Percentiles rank a stretch among this genome's conserved stretches.
These are phyloP conservation scores for Drosophila barbarae DNA, from an alignment of 2,888 invertebrate genomes.

Conservation along the genomic window DNA sequence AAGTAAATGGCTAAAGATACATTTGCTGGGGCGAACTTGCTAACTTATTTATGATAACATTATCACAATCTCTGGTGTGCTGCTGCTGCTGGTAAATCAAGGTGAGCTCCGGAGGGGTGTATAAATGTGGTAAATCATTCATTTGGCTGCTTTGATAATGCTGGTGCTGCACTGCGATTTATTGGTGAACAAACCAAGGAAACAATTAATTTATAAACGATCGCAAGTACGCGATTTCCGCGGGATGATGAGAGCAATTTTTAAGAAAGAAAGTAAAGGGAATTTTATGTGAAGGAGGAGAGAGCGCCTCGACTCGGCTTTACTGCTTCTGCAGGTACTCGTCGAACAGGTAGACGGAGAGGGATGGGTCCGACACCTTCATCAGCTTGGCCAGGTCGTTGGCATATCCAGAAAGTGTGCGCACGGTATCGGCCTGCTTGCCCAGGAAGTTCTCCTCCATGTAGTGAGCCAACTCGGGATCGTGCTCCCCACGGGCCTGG, in stretches of 20 bases:
- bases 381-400: constrained; percentile 86
- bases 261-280: constrained; percentile 28
- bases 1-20: constrained; percentile 63
- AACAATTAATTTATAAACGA: constrained; percentile 48
- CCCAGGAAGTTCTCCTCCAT: constrained; percentile 88
- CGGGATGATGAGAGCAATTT: constrained; percentile 32
- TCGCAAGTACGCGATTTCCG: constrained; percentile 27
- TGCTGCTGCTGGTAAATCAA: constrained; percentile 45
- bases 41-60: constrained; percentile 56
- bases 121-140: constrained; percentile 47
- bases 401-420: constrained; percentile 87
- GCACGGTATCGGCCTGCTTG: constrained; percentile 84
- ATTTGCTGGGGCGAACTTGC: constrained; percentile 59
- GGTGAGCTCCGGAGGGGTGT: constrained; percentile 33
- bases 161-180: constrained; percentile 54
- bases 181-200: constrained; percentile 53
- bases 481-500: constrained; percentile 79
- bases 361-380: constrained; percentile 82
- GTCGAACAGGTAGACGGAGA: constrained; percentile 88
- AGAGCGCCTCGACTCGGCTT: constrained; percentile 34
- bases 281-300: constrained; percentile 23
- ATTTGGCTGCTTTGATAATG: constrained; percentile 43
- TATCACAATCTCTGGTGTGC: constrained; percentile 59
- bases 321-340: constrained; percentile 81
- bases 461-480: constrained; percentile 87